Percentiles rank a stretch among this genome's conserved stretches.
Conservation (phyloP, 2,888 invertebrate species). For the Synanthedon tipuliformis region DNA sequence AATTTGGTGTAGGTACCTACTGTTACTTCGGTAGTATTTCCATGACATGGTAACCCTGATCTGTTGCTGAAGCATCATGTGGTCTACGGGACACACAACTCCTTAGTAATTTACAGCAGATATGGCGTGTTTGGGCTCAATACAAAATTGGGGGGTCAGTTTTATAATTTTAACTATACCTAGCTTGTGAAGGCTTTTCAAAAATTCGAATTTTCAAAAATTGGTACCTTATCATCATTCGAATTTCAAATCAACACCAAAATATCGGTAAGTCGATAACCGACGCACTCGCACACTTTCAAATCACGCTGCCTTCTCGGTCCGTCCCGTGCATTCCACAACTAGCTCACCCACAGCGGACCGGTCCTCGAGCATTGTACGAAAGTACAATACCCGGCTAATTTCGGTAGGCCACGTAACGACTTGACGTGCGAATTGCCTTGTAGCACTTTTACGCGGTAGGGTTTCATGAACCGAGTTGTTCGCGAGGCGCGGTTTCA, state of each 20-base stretch:
- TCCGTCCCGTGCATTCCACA: conserved; percentile 61
- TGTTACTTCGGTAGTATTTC: no score
- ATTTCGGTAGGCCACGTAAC: conserved; percentile 30
- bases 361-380: conserved; percentile 64
- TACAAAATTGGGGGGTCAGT: no score
- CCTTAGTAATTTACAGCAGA: no score
- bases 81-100: no score
- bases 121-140: no score
- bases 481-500: conserved; percentile 53
- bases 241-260: conserved; percentile 18
- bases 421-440: conserved; percentile 23
- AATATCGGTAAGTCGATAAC: conserved; percentile 33
- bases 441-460: conserved; percentile 26
- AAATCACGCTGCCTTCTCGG: conserved; percentile 46
- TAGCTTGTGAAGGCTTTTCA: conserved; percentile 8
- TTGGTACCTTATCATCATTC: no score
- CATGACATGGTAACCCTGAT: no score
- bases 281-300: conserved; percentile 51
- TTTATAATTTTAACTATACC: no score
- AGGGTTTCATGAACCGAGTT: conserved; percentile 34
- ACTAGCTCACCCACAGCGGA: conserved; percentile 68
- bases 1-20: no score
- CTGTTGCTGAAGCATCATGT: no score
- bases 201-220: conserved; percentile 11
- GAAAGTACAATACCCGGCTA: conserved; percentile 43